Base-by-base conservation (phyloP, 1,140 invertebrate genomes). In the Zaprionus ornatus region DNA sequence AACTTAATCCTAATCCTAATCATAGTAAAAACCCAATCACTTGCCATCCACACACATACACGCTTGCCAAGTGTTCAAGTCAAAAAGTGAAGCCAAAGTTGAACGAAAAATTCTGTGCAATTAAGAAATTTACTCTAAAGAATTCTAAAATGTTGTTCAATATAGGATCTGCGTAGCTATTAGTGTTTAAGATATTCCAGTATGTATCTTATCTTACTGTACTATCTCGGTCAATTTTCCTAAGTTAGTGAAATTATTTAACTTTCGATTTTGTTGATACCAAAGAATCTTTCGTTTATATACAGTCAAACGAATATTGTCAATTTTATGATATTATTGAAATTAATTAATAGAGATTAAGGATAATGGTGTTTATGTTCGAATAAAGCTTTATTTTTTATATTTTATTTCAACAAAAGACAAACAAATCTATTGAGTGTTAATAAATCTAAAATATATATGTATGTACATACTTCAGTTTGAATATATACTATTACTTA, bases 131-230 rank as follows among this genome's bases (percentile, higher is more conserved):
- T 80, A 87, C 60, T 78, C 77, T 73, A 80, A 62, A 79, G 40
- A 75, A 75, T 83, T 88, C 68, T 88, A 79, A 80, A 71, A 71
- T 84, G 84, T 87, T 88, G 84, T 87, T 87, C 85, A 84, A 80
- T 73, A 74, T 68, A 52, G 77, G 60, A 52, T 50, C 54, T 80
- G 63, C 64, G 60, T 85, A 85, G 67, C 64, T 77, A 68, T 54
- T 84, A 88, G 62, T 13, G 25, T 35, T 65, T 84, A 87, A 90
- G 84, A 54, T 56, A 68, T 35, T 64, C 45, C 40, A 37, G 59
- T 45, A 54, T 55, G 42, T 35, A 65, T 66, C 25, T 56, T 23
- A 75, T 32, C 21, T 32, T 59, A 45, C 4, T 32, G 29, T 13
- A 35, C 55, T 40, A 60, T 63, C 64, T 79, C 63, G 71, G 78